Evolutionary conservation across 2,888 invertebrate species (phyloP), one percentile per base, ranked within the genome.

Genomic region (Hipparchia sbordonii): DNA sequence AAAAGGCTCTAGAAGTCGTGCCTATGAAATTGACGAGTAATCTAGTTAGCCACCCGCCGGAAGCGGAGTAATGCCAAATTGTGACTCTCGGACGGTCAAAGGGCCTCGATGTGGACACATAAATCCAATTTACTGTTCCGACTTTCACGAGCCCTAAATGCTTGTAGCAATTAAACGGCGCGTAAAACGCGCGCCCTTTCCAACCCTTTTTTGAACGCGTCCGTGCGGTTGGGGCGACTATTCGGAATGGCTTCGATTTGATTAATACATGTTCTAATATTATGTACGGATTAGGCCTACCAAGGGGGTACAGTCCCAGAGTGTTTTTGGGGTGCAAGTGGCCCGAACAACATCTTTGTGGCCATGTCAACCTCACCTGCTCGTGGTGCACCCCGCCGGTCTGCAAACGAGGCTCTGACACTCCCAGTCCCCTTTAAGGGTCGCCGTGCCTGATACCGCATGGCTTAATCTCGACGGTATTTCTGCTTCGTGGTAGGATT

Each of bases 51-150:
- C 80, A 84, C 39, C 82, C 82, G 81, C 78, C 81, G 83, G 82
- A 82, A 82, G 81, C 85, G 80, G 80, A 80, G 85, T 88, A 87
- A 89, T 89, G 88, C 88, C 84, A 88, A 89, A 89, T 88, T 87
- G 89, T 88, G 87, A 89, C 87, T 87, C 83, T 85, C 81, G 79
- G 82, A 80, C 85, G 86, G 88, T 90, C 91, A 91, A 92, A 91
- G 89, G 87, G 83, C 82, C 79, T 75, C 78, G 81, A 81, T 83
- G 84, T 85, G 86, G 87, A 86, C 86, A 86, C 82, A 83, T 83
- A 89, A 92, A 92, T 92, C 91, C 89, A 92, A 92, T 92, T 93
- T 90, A 86, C 84, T 88, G 86, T 88, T 89, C 87, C 89, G 87
- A 89, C 90, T 91, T 91, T 89, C 88, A 85, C 82, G 62, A 85